Base-by-base conservation (phyloP, 1,140 invertebrate genomes). In the Saccostrea glomerata region DNA sequence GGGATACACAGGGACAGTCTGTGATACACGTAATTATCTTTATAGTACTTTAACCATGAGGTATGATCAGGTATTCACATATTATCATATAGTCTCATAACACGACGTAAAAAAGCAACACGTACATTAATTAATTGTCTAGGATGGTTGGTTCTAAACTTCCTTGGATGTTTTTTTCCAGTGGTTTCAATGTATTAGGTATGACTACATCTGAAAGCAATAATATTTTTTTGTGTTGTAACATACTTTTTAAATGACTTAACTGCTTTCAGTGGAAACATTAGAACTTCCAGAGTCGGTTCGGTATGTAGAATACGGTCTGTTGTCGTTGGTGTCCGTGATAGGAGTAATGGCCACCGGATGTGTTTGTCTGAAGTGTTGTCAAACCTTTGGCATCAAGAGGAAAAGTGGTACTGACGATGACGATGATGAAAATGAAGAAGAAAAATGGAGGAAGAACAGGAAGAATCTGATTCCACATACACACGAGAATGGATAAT, bases 351-450 rank as follows among this genome's bases (percentile, higher is more conserved):
- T 66, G 60, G 5, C 60, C 2, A 66, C 20, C 15, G 60, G 60
- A 20, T 66, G 60, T 23, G n/a, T 66, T 66, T 66, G 60, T 66
- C 60, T 66, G 60, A 66, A 66, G 23, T 66, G 60, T 66, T 66
- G 60, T 23, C 20, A 66, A 66, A 23, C 60, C 6, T 20, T 20
- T 66, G 60, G 60, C 23, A 20, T 66, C 60, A 66, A n/a, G 0
- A 66, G 11, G 47, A 47, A 47, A 47, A 6, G 47, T n/a, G 60
- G 23, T 20, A 66, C 7, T 23, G 60, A 66, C 23, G 60, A 66
- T 23, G 17, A 66, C 2, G 60, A 63, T 66, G n/a, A 66, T 66
- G 60, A 66, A 66, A 66, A 66, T 20, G 20, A 23, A 23, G 17
- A 20, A n/a, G 60, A 66, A 66, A 23, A 66, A 13, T 66, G 20